Evolutionary conservation across 2,113 vertebrate species (phyloP).

Genomic region (Apteryx owenii): DNA sequence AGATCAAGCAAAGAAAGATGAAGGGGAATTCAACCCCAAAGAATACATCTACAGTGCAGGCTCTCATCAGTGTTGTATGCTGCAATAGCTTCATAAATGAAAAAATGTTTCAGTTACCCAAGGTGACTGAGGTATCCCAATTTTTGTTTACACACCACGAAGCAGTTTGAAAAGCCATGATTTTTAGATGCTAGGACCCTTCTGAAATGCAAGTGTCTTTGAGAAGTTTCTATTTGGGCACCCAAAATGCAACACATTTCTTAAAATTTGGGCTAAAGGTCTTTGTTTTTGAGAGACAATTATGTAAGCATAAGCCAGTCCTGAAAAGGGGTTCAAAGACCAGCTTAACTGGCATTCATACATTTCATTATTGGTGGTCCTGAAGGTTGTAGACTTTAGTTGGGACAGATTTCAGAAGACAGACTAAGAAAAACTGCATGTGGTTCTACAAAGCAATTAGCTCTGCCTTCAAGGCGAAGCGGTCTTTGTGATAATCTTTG

Average conservation of each 20-base stretch:
- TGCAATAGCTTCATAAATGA: background rate
- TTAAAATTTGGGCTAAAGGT: background rate
- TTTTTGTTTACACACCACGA: background rate
- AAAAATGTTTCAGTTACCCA: background rate
- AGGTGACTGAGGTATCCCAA: background rate
- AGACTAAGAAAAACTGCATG: background rate
- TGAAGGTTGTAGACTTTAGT: background rate
- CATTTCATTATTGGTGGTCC: slow-evolving; percentile 1
- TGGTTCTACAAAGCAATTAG: slow-evolving; percentile 14
- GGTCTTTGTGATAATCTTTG: background rate
- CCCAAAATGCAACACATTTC: background rate
- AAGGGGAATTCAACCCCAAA: background rate
- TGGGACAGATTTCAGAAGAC: slow-evolving; percentile 20
- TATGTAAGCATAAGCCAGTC: background rate
- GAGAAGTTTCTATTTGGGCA: background rate
- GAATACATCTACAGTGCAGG: accelerated
- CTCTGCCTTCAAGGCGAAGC: background rate
- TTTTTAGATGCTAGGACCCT: background rate
- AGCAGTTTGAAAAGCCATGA: background rate
- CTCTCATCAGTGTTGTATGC: background rate
- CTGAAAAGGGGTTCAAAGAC: background rate
- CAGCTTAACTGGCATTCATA: background rate
- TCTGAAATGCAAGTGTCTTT: background rate
- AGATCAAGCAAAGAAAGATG: background rate
- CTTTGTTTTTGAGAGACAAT: background rate